phyloP scores from a whole-genome alignment of 92 coral and sea anemone species.

The Phymanthus crucifer region DNA sequence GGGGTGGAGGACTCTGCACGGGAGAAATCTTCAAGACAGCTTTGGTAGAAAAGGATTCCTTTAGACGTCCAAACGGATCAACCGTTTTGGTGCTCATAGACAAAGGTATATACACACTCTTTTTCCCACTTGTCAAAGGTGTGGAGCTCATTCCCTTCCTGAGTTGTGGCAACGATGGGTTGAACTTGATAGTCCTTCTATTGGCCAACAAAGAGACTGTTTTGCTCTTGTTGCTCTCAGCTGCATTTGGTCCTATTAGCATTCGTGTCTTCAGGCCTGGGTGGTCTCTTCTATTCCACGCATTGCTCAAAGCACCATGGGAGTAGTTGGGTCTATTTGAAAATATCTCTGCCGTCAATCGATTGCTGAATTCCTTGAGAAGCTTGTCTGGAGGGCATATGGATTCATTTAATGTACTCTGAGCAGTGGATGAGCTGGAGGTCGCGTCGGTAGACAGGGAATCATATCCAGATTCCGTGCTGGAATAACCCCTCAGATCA shows the following conservation, averaged over 20 bases:
- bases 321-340: background rate
- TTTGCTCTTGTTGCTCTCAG: background rate
- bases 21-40: constrained; percentile 29
- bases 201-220: constrained; percentile 21
- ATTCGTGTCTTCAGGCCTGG: background rate
- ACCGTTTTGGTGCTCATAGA: background rate
- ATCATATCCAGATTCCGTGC: constrained; percentile 8
- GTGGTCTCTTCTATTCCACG: background rate
- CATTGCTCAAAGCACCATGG: too few relatives aligned
- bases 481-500: constrained; percentile 17
- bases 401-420: constrained; percentile 12
- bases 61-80: background rate
- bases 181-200: constrained; percentile 22
- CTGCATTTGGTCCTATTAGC: constrained; percentile 4
- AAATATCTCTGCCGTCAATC: constrained; percentile 32
- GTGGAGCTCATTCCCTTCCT: background rate
- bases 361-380: constrained; percentile 30
- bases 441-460: constrained; percentile 16
- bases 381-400: constrained; percentile 31
- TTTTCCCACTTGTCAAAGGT: background rate
- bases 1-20: background rate
- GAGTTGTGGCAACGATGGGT: constrained; percentile 7
- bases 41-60: constrained; percentile 21
- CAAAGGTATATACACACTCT: background rate
- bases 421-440: constrained; percentile 12